Conservation (phyloP, 2,888 invertebrate species). For the Meandrusa payeni region DNA sequence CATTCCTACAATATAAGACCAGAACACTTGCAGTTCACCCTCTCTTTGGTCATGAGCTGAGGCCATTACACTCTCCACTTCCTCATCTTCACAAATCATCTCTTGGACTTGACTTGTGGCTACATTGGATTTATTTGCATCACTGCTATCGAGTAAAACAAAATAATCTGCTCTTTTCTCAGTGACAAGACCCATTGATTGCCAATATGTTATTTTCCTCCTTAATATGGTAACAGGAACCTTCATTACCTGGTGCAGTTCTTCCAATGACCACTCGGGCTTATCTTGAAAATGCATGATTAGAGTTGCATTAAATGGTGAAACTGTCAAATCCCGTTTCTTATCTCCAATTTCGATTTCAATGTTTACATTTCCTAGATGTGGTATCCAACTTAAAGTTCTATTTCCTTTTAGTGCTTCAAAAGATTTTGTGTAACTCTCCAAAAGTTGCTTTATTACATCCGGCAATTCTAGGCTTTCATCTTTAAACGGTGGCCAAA, state of each 20-base stretch:
- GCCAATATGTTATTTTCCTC: constrained; percentile 95
- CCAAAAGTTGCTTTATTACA: constrained; percentile 89
- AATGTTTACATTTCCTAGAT: constrained; percentile 94
- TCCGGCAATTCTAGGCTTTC: constrained; percentile 94
- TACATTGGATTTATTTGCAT: constrained; percentile 77
- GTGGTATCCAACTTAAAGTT: constrained; percentile 95
- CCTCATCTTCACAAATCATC: constrained; percentile 92
- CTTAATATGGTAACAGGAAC: constrained; percentile 92
- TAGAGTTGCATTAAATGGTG: constrained; percentile 96
- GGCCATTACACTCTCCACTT: constrained; percentile 96
- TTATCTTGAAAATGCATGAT: constrained; percentile 96
- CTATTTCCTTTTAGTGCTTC: constrained; percentile 95
- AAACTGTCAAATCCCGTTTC: constrained; percentile 90
- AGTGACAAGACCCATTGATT: constrained; percentile 92
- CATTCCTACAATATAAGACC: constrained; percentile 99
- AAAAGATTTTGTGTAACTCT: constrained; percentile 93
- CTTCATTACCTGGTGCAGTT: constrained; percentile 91
- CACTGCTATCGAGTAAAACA: constrained; percentile 84
- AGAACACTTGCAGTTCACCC: constrained; percentile 95
- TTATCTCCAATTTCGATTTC: constrained; percentile 93
- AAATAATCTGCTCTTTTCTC: constrained; percentile 89
- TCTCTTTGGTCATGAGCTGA: constrained; percentile 96
- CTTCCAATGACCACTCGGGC: constrained; percentile 92
- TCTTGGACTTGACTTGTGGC: constrained; percentile 79
- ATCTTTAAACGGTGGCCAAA: constrained; percentile 98